Conservation (phyloP, 2,113 vertebrate genomes). For the Phodopus roborovskii region DNA sequence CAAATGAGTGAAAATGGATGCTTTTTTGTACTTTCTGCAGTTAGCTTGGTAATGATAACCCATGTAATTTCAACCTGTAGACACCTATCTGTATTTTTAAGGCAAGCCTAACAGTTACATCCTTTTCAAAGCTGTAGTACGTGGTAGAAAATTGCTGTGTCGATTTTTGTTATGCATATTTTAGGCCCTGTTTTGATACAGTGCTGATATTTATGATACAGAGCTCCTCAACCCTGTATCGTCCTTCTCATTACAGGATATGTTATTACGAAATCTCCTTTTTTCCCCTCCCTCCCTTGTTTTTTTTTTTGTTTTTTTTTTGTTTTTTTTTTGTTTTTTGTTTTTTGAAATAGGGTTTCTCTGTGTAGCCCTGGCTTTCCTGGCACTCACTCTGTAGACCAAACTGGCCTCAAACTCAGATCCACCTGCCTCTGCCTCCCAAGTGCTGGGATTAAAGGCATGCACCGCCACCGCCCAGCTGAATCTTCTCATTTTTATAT, state of each 20-base stretch:
- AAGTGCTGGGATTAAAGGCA: not conserved
- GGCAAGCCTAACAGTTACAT: slow-evolving; percentile 75
- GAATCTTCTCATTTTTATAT: slow-evolving; percentile 10
- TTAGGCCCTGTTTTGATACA: slow-evolving; percentile 74
- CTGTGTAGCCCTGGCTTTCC: not conserved
- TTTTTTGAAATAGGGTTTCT: not conserved
- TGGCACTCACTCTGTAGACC: not conserved
- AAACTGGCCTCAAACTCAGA: not conserved
- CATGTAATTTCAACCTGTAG: slow-evolving; percentile 77
- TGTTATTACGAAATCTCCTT: slow-evolving; percentile 59
- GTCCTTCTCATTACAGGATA: slow-evolving; percentile 65
- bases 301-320: too few relatives aligned
- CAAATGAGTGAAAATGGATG: slow-evolving; percentile 84
- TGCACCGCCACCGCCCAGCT: too few relatives aligned
- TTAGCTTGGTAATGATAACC: slow-evolving; percentile 61
- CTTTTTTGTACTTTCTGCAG: slow-evolving; percentile 83
- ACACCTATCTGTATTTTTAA: slow-evolving; percentile 83
- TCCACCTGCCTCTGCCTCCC: not conserved
- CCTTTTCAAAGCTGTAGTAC: slow-evolving; percentile 79
- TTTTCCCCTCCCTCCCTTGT: not conserved
- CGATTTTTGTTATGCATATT: slow-evolving; percentile 79
- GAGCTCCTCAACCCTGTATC: not conserved
- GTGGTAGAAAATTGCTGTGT: slow-evolving; percentile 72
- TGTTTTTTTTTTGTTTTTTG: not conserved
- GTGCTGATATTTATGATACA: slow-evolving; percentile 4